Evolutionary conservation across 2,113 vertebrate species (phyloP).

Genomic region (Cyphomyrus discorhynchus): DNA sequence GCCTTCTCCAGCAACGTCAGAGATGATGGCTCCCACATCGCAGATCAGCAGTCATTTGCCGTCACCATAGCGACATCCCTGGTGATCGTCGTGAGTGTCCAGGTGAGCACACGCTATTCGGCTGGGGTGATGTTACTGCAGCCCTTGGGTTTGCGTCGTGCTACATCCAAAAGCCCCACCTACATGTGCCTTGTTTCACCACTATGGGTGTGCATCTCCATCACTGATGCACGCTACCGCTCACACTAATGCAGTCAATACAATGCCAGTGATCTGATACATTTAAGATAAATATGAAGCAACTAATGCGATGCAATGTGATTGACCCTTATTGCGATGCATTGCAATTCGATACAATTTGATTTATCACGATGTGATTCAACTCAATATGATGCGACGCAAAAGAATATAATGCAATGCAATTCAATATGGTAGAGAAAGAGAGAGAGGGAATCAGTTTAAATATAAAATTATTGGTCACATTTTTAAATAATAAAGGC

Average conservation of each 20-base stretch:
- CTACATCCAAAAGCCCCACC: background rate
- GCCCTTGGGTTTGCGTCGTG: background rate
- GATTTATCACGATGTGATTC: background rate
- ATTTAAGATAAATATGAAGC: background rate
- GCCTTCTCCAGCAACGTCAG: conserved; percentile 58
- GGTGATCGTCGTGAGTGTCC: conserved; percentile 73
- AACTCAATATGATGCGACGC: background rate
- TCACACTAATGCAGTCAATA: background rate
- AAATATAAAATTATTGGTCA: background rate
- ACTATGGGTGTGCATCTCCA: background rate
- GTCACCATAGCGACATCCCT: conserved; percentile 74
- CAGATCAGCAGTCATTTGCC: conserved; percentile 73
- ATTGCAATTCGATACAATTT: background rate
- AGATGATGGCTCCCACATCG: conserved; percentile 62
- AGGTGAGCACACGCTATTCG: conserved; percentile 55
- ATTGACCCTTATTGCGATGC: background rate
- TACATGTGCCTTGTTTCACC: background rate
- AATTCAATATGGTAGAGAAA: background rate
- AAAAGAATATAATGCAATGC: background rate
- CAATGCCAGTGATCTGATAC: background rate
- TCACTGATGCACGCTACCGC: background rate
- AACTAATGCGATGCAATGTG: too few relatives aligned
- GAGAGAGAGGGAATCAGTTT: background rate
- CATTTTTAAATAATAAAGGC: background rate
- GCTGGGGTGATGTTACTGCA: background rate